phyloP scores from a whole-genome alignment of 1,140 invertebrate genomes.

The Ectropis grisescens region DNA sequence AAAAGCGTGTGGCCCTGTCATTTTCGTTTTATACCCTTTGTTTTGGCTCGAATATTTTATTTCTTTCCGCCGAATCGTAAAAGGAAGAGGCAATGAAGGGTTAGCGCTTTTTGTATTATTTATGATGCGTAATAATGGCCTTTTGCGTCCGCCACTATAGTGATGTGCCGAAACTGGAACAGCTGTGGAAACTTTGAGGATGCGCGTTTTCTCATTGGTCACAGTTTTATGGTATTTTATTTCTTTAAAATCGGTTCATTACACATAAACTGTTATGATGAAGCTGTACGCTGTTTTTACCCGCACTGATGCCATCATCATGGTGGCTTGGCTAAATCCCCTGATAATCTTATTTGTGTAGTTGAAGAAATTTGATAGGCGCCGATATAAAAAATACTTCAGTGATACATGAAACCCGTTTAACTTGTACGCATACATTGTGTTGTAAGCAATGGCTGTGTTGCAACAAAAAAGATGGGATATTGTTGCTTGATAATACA shows the following conservation, averaged over 20 bases:
- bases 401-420: constrained; percentile 36
- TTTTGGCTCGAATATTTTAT: constrained; percentile 61
- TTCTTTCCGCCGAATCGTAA: constrained; percentile 65
- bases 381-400: constrained; percentile 43
- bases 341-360: constrained; percentile 42
- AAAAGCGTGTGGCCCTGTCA: constrained; percentile 64
- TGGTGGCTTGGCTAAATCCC: constrained; percentile 40
- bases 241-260: too few relatives aligned
- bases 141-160: constrained; percentile 26
- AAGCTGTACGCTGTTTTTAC: constrained; percentile 13
- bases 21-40: constrained; percentile 54
- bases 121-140: constrained; percentile 59
- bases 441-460: too few relatives aligned
- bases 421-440: too few relatives aligned
- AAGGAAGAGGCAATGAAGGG: constrained; percentile 67
- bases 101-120: constrained; percentile 62
- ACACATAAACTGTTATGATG: constrained; percentile 2
- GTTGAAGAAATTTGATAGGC: constrained; percentile 52
- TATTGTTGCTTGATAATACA: too few relatives aligned
- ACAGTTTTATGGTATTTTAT: constrained; percentile 6
- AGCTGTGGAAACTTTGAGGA: constrained; percentile 34
- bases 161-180: constrained; percentile 18
- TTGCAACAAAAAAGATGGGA: too few relatives aligned
- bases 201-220: constrained; percentile 3
- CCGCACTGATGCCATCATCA: constrained; percentile 33